A percentile compares a stretch with the other conserved stretches of the same genome.
Evolutionary conservation across 2,797 vertebrate species (phyloP).

Genomic region (Margarornis squamiger): DNA sequence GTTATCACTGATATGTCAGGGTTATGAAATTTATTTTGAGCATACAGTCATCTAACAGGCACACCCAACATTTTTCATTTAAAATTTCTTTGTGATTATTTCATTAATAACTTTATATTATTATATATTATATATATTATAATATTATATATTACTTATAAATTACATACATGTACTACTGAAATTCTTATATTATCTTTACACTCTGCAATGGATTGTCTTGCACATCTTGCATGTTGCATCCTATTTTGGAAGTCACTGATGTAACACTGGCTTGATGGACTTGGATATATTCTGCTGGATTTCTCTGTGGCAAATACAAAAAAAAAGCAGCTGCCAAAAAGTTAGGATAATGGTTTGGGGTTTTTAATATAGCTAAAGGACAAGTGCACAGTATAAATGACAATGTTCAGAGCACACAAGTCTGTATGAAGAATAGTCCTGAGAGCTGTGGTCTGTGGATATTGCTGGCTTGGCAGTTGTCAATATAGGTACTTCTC

Average conservation of each 20-base stretch:
- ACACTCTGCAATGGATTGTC: neutral
- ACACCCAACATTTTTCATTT: neutral
- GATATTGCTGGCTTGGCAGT: neutral
- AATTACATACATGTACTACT: neutral
- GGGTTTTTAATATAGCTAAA: neutral
- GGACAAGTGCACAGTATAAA: neutral
- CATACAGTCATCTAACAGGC: neutral
- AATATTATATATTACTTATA: neutral
- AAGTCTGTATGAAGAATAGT: neutral
- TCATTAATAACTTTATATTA: neutral
- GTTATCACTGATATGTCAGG: neutral
- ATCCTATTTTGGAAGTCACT: neutral
- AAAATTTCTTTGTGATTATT: neutral
- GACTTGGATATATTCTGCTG: neutral
- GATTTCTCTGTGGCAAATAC: neutral
- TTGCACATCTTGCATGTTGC: neutral
- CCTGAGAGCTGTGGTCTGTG: neutral
- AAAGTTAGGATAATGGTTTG: neutral
- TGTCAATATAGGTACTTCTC: accelerated
- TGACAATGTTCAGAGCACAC: neutral
- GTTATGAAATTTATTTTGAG: neutral
- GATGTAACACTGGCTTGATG: neutral
- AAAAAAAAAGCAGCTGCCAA: neutral
- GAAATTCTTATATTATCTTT: neutral
- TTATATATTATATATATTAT: neutral